Conservation (phyloP, 2,888 invertebrate genomes). For the Oscheius sp. region DNA sequence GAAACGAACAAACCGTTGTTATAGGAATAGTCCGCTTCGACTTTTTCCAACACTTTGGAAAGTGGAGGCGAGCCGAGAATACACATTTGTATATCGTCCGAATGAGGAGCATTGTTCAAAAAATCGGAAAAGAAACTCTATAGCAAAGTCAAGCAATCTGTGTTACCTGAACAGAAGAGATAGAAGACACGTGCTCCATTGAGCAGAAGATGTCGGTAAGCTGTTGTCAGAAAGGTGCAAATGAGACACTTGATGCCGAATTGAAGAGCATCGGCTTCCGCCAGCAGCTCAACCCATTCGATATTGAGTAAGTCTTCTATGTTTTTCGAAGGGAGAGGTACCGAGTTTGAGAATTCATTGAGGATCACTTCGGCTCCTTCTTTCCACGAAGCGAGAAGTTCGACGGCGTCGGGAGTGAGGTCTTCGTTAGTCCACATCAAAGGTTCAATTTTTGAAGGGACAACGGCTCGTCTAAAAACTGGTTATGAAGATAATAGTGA, state of each 20-base stretch:
- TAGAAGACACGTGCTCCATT: conserved; percentile 18
- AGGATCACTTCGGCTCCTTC: neutral
- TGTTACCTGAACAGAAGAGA: conserved; percentile 19
- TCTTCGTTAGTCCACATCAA: neutral
- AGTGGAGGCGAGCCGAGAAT: neutral
- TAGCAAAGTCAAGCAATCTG: neutral
- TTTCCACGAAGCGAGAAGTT: conserved; percentile 1
- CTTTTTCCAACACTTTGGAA: conserved; percentile 10
- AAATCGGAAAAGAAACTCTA: neutral
- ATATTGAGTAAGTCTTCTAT: conserved; percentile 15
- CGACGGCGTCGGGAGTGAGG: neutral
- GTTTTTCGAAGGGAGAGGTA: conserved; percentile 7
- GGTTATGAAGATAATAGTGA: neutral
- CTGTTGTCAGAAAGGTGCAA: conserved; percentile 12
- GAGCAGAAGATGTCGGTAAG: conserved; percentile 25
- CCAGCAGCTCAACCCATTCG: neutral
- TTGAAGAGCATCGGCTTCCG: neutral
- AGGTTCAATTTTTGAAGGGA: neutral
- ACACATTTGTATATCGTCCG: conserved; percentile 17
- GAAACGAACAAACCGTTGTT: conserved; percentile 2
- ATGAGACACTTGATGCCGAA: neutral
- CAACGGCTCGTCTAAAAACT: conserved; percentile 5
- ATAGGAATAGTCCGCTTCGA: conserved; percentile 6
- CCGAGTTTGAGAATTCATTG: neutral
- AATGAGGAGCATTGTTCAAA: neutral